A percentile compares a stretch with the other conserved stretches of the same genome.
phyloP scores from a whole-genome alignment of 2,888 invertebrate genomes.

The Blera fallax region DNA sequence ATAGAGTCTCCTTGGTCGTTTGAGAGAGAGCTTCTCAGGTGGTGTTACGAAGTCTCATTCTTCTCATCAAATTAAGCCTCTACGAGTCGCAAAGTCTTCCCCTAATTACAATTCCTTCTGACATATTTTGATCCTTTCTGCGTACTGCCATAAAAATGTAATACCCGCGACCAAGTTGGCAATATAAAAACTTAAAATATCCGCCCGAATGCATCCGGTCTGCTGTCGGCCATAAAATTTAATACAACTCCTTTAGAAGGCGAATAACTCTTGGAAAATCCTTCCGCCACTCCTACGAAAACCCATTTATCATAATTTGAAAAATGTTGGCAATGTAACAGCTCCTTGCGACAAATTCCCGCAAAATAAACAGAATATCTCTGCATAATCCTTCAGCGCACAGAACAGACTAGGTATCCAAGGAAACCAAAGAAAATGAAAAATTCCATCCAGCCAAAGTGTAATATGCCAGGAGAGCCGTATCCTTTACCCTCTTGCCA shows the following conservation, averaged over 20 bases:
- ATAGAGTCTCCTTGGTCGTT: too few species aligned
- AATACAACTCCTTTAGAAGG: neutral
- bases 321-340: constrained; percentile 50
- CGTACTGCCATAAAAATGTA: neutral
- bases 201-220: neutral
- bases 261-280: neutral
- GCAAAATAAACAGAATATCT: constrained; percentile 46
- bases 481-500: constrained; percentile 26
- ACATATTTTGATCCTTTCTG: neutral
- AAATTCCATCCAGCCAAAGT: constrained; percentile 24
- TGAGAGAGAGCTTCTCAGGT: too few species aligned
- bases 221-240: neutral
- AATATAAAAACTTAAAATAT: neutral
- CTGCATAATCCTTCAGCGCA: constrained; percentile 25
- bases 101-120: too few species aligned
- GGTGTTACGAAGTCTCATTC: too few species aligned
- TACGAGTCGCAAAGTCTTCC: too few species aligned
- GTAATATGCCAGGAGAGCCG: constrained; percentile 9
- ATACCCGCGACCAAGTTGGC: neutral
- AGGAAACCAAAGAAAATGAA: constrained; percentile 23
- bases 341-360: constrained; percentile 41
- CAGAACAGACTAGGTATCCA: neutral
- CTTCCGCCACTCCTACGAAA: neutral
- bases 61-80: too few species aligned
- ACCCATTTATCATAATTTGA: constrained; percentile 43